Conservation (phyloP, 1,140 invertebrate species). For the Xylocopa sonorina region DNA sequence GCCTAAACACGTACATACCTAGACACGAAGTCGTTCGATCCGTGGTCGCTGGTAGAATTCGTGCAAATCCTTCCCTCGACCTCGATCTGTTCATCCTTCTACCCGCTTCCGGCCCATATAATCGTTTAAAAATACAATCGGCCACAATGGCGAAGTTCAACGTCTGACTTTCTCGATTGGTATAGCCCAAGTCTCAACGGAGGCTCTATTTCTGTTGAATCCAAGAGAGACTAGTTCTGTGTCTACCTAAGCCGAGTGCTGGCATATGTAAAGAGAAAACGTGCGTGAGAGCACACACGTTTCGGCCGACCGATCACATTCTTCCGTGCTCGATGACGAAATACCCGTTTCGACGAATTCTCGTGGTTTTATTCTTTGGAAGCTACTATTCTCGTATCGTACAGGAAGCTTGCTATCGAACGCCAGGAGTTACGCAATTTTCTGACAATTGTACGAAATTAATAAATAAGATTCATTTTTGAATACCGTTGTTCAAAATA, state of each 20-base stretch:
- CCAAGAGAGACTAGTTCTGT: no score
- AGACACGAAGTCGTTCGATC: neutral
- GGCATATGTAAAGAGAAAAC: neutral
- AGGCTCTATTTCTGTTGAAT: neutral
- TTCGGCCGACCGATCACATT: conserved; percentile 16
- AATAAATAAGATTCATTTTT: no score
- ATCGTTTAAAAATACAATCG: neutral
- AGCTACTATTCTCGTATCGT: neutral
- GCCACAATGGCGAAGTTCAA: neutral
- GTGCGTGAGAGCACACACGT: conserved; percentile 22
- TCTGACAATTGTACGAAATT: no score
- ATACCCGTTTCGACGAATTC: neutral
- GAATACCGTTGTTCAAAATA: no score
- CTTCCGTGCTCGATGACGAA: conserved; percentile 26
- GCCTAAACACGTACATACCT: conserved; percentile 30
- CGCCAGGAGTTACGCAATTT: neutral
- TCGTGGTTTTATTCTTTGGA: neutral
- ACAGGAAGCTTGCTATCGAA: neutral
- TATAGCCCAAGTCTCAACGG: neutral
- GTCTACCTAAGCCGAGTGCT: no score
- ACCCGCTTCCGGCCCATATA: neutral
- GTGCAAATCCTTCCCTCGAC: neutral
- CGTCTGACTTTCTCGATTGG: no score
- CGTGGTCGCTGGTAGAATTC: conserved; percentile 9
- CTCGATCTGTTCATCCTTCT: neutral